These are phyloP conservation scores for Drosophila ambigua DNA, from an alignment of 1,140 invertebrate genomes.

Conservation along the genomic window DNA sequence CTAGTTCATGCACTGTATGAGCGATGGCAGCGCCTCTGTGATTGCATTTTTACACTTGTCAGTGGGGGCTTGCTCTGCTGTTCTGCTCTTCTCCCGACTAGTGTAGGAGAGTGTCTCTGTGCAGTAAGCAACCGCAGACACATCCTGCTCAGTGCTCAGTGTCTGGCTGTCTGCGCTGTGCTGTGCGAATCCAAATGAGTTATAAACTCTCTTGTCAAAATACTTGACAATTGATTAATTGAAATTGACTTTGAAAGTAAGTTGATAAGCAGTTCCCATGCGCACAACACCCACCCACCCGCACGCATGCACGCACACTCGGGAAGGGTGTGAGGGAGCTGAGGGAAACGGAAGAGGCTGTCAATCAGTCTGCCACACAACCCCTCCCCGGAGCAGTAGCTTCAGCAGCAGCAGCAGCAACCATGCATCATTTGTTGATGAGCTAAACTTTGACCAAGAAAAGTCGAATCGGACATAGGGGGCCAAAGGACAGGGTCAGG, in stretches of 20 bases:
- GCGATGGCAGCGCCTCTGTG: conserved; percentile 48
- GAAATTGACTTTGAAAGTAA: conserved; percentile 74
- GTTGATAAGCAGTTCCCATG: conserved; percentile 53
- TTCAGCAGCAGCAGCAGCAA: neutral
- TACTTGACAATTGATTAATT: conserved; percentile 81
- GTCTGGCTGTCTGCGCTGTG: neutral
- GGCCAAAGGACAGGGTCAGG: conserved; percentile 5
- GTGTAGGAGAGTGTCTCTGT: conserved; percentile 14
- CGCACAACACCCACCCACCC: neutral
- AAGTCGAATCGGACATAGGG: conserved; percentile 57
- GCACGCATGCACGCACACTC: conserved; percentile 21
- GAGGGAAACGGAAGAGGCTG: conserved; percentile 36
- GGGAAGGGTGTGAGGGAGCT: neutral
- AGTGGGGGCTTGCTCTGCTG: conserved; percentile 38
- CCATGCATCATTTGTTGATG: conserved; percentile 73
- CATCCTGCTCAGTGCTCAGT: conserved; percentile 16
- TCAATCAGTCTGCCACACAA: conserved; percentile 22
- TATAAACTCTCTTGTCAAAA: conserved; percentile 78
- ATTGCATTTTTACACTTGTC: conserved; percentile 54
- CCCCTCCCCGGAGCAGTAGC: too few species aligned
- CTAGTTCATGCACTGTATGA: conserved; percentile 26
- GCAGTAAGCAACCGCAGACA: conserved; percentile 13
- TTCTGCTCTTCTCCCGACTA: conserved; percentile 42
- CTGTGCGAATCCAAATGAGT: conserved; percentile 45
- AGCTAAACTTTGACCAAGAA: conserved; percentile 61